phyloP scores from a whole-genome alignment of 2,797 vertebrate genomes.

The Falco berigora region DNA sequence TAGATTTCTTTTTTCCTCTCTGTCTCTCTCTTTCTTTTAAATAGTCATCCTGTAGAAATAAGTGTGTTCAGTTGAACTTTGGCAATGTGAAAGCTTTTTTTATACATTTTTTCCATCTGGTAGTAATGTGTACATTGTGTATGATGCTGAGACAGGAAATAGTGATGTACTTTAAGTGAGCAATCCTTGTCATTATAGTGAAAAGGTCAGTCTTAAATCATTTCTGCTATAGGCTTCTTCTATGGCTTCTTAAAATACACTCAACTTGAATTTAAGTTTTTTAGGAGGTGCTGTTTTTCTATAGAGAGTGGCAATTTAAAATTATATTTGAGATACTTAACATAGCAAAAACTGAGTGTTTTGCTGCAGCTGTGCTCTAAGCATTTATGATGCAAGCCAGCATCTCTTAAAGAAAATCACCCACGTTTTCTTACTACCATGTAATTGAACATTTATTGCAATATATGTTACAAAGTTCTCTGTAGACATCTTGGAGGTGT shows the following conservation, averaged over 20 bases:
- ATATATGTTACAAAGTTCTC: neutral
- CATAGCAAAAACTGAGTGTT: neutral
- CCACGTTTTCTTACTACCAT: neutral
- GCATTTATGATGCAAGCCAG: neutral
- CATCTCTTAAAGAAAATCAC: neutral
- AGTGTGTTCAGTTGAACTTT: constrained; percentile 48
- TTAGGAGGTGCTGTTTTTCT: neutral
- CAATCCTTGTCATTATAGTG: constrained; percentile 3
- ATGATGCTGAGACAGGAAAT: constrained; percentile 3
- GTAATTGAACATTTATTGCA: neutral
- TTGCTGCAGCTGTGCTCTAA: neutral
- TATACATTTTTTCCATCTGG: constrained; percentile 4
- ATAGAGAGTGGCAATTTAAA: neutral
- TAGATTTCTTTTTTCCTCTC: neutral
- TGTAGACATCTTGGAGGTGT: neutral
- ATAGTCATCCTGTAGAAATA: constrained; percentile 65
- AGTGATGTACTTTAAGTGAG: neutral
- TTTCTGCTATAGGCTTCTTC: neutral
- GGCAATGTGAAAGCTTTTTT: neutral
- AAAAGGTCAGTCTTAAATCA: neutral
- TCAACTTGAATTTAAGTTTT: neutral
- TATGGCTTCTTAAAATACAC: constrained; percentile 11
- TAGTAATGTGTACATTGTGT: constrained; percentile 1
- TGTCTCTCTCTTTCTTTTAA: fast-evolving
- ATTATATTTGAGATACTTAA: neutral